phyloP scores from a whole-genome alignment of 2,797 vertebrate species.

The Myotis daubentonii region DNA sequence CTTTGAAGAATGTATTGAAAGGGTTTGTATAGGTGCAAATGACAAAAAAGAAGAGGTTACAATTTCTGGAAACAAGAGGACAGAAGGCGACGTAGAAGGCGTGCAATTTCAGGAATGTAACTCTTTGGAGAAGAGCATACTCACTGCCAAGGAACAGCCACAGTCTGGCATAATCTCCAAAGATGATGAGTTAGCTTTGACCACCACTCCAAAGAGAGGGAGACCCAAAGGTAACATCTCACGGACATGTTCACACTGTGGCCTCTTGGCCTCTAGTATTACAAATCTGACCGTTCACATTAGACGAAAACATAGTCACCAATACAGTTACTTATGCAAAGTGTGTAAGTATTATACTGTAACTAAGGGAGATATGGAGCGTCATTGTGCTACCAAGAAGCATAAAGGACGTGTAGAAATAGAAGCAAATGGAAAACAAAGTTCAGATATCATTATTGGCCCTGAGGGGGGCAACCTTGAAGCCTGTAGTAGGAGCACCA shows the following conservation, averaged over 20 bases:
- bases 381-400: constrained; percentile 98
- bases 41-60: constrained; percentile 81
- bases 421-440: constrained; percentile 83
- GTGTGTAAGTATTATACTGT: constrained; percentile 98
- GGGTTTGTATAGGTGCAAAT: constrained; percentile 85
- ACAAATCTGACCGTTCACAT: constrained; percentile 97
- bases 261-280: constrained; percentile 95
- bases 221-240: constrained; percentile 89
- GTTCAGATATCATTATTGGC: constrained; percentile 81
- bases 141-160: constrained; percentile 69
- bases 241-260: constrained; percentile 93
- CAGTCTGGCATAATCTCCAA: constrained; percentile 60
- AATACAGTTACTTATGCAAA: constrained; percentile 96
- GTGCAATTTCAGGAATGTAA: constrained; percentile 62
- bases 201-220: constrained; percentile 87
- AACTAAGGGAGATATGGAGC: constrained; percentile 99
- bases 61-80: constrained; percentile 72
- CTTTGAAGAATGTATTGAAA: constrained; percentile 92
- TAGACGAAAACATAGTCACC: constrained; percentile 96
- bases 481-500: constrained; percentile 69
- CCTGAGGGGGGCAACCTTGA: constrained; percentile 83
- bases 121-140: constrained; percentile 61
- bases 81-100: constrained; percentile 76
- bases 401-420: constrained; percentile 91
- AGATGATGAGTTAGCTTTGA: constrained; percentile 75